Percentiles rank a stretch among this genome's conserved stretches.
phyloP scores from a whole-genome alignment of 2,888 invertebrate species.

The Eilema depressum region DNA sequence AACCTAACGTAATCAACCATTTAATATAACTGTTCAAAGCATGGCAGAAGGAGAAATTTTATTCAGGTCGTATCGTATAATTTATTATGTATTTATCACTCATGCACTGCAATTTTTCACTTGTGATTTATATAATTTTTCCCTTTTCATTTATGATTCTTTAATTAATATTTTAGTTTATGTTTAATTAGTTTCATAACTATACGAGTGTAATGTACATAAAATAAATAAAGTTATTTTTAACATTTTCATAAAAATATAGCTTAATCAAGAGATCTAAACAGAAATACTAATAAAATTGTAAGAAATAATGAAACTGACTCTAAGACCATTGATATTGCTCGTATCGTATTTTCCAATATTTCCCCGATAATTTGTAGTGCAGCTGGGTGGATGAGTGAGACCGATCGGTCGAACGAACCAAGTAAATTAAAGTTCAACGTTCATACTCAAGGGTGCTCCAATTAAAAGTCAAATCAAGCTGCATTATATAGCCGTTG shows the following conservation, averaged over 20 bases:
- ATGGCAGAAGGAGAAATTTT: background rate
- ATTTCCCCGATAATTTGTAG: conserved; percentile 53
- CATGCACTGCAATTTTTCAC: no score
- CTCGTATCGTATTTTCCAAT: conserved; percentile 44
- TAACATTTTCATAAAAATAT: no score
- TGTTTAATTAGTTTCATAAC: no score
- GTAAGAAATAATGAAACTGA: background rate
- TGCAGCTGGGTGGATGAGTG: conserved; percentile 37
- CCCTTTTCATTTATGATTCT: conserved; percentile 33
- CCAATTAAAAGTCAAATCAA: conserved; percentile 64
- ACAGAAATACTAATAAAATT: conserved; percentile 13
- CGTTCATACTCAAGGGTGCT: conserved; percentile 49
- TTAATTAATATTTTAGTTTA: no score
- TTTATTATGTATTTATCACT: background rate
- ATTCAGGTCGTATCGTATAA: background rate
- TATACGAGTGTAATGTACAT: no score
- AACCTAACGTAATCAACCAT: no score
- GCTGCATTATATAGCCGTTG: conserved; percentile 47
- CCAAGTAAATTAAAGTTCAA: conserved; percentile 57
- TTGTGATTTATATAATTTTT: no score
- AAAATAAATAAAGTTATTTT: no score
- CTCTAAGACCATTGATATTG: conserved; percentile 24
- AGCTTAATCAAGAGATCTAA: background rate
- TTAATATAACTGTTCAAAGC: no score
- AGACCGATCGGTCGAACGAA: conserved; percentile 37